phyloP scores from a whole-genome alignment of 2,888 invertebrate genomes.

The Isotomurus palustris region DNA sequence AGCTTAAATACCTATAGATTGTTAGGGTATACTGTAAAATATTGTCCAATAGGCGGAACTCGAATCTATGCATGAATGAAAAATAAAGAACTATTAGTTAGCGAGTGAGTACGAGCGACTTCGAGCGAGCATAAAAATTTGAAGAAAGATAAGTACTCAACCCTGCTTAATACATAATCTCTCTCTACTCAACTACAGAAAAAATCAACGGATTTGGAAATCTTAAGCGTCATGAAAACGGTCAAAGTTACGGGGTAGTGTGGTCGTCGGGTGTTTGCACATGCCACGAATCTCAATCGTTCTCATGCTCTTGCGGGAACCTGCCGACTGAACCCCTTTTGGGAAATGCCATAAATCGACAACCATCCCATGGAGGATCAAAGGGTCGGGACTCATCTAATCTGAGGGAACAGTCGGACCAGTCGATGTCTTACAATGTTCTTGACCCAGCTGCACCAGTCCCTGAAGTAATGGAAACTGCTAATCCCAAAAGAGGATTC shows the following conservation, averaged over 20 bases:
- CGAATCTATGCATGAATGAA: no score
- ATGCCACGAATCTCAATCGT: conserved; percentile 52
- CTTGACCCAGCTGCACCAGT: no score
- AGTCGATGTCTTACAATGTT: no score
- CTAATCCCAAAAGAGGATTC: no score
- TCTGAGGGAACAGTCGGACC: not conserved
- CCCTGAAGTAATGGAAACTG: no score
- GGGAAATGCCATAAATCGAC: not conserved
- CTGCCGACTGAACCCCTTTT: conserved; percentile 16
- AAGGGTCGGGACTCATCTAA: not conserved
- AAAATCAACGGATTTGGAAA: conserved; percentile 48
- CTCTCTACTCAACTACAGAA: no score
- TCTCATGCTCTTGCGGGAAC: conserved; percentile 54
- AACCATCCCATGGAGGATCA: conserved; percentile 5
- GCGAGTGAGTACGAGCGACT: not conserved
- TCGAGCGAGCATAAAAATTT: not conserved
- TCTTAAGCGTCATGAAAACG: conserved; percentile 16
- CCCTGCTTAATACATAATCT: not conserved
- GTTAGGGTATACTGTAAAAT: no score
- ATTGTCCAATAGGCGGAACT: no score
- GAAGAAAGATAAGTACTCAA: not conserved
- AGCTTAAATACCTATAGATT: no score
- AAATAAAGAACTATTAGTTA: not conserved
- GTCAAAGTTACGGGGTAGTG: conserved; percentile 51
- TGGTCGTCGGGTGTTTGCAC: conserved; percentile 54